Evolutionary conservation across 1,140 invertebrate genomes (phyloP).

Genomic region (Drosophila santomea): DNA sequence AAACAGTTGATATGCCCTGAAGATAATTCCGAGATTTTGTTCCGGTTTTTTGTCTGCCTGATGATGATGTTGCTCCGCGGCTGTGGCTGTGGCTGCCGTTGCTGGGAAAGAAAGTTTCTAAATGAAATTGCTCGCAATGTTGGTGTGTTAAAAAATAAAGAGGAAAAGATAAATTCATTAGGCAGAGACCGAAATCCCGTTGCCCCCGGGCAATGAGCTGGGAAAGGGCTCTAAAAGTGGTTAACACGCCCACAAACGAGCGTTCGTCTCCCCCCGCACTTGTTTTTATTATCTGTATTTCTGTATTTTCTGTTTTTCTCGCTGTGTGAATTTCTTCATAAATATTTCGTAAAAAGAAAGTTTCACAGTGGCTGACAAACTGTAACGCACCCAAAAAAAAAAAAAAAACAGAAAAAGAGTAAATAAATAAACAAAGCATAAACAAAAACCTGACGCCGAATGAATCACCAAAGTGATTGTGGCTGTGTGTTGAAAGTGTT

Average conservation of each 20-base stretch:
- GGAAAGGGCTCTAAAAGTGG: conserved; percentile 46
- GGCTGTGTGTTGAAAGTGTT: conserved; percentile 73
- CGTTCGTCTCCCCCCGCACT: conserved; percentile 13
- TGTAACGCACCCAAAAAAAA: conserved; percentile 68
- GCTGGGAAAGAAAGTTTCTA: conserved; percentile 78
- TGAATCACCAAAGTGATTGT: conserved; percentile 63
- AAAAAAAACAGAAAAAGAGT: conserved; percentile 3
- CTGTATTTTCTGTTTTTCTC: neutral
- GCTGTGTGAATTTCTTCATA: conserved; percentile 66
- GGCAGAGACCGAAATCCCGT: conserved; percentile 46
- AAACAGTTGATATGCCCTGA: conserved; percentile 44
- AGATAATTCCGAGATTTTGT: conserved; percentile 61
- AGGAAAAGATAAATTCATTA: conserved; percentile 65
- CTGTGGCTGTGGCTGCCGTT: neutral
- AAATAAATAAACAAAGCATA: conserved; percentile 34
- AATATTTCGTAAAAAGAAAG: conserved; percentile 80
- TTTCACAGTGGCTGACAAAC: conserved; percentile 73
- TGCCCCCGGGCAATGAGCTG: conserved; percentile 35
- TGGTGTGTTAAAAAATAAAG: conserved; percentile 50
- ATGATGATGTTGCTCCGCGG: conserved; percentile 18
- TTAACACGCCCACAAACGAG: conserved; percentile 69
- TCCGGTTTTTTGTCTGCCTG: conserved; percentile 63
- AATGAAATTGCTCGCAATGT: conserved; percentile 74
- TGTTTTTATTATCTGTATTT: neutral
- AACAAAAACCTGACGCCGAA: conserved; percentile 41